These are phyloP conservation scores for Chouioia cunea DNA, from an alignment of 2,888 invertebrate species.

Conservation along the genomic window DNA sequence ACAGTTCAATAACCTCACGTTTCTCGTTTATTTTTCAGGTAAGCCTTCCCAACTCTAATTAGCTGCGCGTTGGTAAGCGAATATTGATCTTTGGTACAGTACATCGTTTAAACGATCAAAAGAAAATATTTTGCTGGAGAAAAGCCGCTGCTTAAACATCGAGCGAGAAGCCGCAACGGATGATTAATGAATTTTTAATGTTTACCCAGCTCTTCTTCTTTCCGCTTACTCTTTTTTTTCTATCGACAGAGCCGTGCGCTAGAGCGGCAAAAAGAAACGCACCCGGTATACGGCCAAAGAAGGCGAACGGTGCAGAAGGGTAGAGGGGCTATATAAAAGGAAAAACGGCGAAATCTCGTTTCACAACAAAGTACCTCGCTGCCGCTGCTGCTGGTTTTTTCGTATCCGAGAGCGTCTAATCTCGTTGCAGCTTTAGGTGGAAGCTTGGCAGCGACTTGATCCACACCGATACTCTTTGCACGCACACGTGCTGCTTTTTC, in stretches of 20 bases:
- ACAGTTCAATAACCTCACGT: background rate
- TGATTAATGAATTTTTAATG: slow-evolving; percentile 46
- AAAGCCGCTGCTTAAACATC: slow-evolving; percentile 22
- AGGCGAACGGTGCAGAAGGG: too few relatives aligned
- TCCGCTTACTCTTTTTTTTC: slow-evolving; percentile 20
- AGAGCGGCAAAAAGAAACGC: background rate
- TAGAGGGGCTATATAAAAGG: slow-evolving; percentile 19
- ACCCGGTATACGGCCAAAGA: too few relatives aligned
- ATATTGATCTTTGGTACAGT: too few relatives aligned
- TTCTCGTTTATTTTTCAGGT: slow-evolving; percentile 35
- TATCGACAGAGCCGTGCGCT: slow-evolving; percentile 8
- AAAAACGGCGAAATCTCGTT: slow-evolving; percentile 42
- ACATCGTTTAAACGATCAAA: too few relatives aligned
- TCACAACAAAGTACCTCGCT: slow-evolving; percentile 43
- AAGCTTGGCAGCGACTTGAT: slow-evolving; percentile 30
- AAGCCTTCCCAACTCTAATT: background rate
- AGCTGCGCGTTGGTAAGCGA: too few relatives aligned
- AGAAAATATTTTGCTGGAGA: too few relatives aligned
- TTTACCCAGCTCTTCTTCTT: slow-evolving; percentile 5
- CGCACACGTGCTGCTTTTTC: slow-evolving; percentile 34
- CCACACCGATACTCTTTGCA: slow-evolving; percentile 15
- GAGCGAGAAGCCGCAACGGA: background rate
- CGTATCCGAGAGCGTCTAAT: slow-evolving; percentile 39
- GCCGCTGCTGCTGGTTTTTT: too few relatives aligned
- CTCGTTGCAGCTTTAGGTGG: slow-evolving; percentile 26